Conservation (phyloP, 2,113 vertebrate species). For the Albula glossodonta region DNA sequence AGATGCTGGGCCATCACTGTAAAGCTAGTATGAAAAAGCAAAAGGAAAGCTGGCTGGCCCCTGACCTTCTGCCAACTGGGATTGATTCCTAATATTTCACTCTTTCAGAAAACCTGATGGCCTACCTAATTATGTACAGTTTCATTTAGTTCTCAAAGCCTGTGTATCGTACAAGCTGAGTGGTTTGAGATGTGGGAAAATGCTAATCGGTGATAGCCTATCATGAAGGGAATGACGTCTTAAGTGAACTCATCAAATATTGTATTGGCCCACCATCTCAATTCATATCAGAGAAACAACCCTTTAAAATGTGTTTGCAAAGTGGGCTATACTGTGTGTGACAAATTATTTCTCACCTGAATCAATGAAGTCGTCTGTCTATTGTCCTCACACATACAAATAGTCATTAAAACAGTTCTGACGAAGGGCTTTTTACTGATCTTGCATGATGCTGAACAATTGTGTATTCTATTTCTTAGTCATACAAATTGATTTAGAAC, state of each 20-base stretch:
- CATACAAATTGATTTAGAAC: too few relatives aligned
- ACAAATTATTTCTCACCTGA: background rate
- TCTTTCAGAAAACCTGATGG: background rate
- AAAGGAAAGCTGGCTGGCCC: background rate
- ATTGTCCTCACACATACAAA: background rate
- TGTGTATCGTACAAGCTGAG: background rate
- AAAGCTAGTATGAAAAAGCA: background rate
- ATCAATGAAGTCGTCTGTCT: background rate
- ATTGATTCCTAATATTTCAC: conserved; percentile 1
- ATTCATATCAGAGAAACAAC: background rate
- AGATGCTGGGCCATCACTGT: background rate
- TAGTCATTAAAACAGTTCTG: too few relatives aligned
- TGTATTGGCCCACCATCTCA: background rate
- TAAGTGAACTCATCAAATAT: background rate
- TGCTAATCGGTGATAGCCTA: background rate
- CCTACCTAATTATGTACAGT: background rate
- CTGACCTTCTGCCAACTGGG: conserved; percentile 3
- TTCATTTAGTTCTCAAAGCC: background rate
- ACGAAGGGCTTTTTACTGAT: too few relatives aligned
- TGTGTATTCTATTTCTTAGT: too few relatives aligned
- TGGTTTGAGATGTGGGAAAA: background rate
- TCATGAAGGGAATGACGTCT: background rate
- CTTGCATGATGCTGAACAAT: too few relatives aligned
- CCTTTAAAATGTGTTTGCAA: background rate
- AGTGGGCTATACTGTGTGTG: background rate